Evolutionary conservation across 2,113 vertebrate species (phyloP).

Genomic region (Phalacrocorax carbo): DNA sequence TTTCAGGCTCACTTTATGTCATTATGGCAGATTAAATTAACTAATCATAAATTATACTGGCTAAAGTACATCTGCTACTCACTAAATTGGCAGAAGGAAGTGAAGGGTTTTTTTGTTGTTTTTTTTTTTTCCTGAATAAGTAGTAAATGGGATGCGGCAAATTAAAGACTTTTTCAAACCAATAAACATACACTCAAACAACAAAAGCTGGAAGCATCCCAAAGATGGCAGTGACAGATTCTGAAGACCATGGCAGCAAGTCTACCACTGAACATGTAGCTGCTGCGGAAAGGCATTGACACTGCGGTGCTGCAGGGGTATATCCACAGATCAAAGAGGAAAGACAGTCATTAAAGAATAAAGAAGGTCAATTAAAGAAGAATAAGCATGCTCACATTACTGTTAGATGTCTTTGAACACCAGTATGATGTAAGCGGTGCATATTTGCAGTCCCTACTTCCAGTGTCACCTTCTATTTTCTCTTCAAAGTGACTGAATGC

Average conservation of each 20-base stretch:
- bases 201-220: not conserved
- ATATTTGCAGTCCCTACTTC: not conserved
- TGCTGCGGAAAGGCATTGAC: not conserved
- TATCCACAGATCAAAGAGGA: not conserved
- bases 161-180: not conserved
- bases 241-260: not conserved
- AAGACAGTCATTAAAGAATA: not conserved
- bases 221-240: not conserved
- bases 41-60: conserved; percentile 68
- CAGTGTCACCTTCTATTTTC: not conserved
- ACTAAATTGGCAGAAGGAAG: conserved; percentile 61
- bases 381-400: not conserved
- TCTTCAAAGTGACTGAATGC: not conserved
- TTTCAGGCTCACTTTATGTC: conserved; percentile 68
- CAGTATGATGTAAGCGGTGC: not conserved
- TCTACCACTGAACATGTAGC: not conserved
- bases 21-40: conserved; percentile 72
- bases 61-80: conserved; percentile 64
- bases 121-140: not conserved
- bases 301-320: not conserved
- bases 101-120: not conserved
- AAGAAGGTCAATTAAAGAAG: not conserved
- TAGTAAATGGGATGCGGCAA: not conserved
- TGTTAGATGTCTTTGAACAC: not conserved
- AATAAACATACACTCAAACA: not conserved